Evolutionary conservation across 2,797 vertebrate species (phyloP), one percentile per base, ranked within the genome.

Genomic region (Manis javanica): DNA sequence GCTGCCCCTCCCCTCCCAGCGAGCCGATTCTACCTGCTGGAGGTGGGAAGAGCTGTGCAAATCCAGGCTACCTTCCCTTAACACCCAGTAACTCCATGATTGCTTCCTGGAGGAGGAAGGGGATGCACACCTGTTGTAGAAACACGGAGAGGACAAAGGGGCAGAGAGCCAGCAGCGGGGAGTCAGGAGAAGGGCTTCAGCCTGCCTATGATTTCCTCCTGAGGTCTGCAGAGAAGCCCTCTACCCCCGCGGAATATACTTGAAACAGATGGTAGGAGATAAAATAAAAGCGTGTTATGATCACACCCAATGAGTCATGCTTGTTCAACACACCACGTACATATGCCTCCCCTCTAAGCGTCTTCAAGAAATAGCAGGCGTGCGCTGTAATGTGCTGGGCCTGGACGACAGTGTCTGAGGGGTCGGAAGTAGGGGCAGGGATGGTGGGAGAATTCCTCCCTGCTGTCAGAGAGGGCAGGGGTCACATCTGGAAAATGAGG

Each of bases 1-100:
- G 7, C 7, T 51, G 14, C 42, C 19, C 14, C 0, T 0, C n/a
- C 13, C 49, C n/a, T n/a, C 11, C 4, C 37, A 42, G 16, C 2
- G 34, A 72, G 34, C 55, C 63, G 10, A 21, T 21, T 10, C 26
- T 55, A 1, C 64, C 5, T 26, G 15, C 11, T 26, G 21, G 26
- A 29, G 31, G 13, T 55, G 15, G 15, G 5, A 63, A 14, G 1
- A 26, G 55, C 26, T 19, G 57, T 4, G 34, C n/a, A 29, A 24
- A 5, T 31, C 18, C 26, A 59, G n/a, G 39, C 19, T 18, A 31
- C 59, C 31, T 59, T 79, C 26, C 21, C 11, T 15, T 10, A 39
- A 15, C 14, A 71, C 0, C 1, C 46, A 46, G 46, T 9, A n/a
- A 16, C 15, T 81, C 55, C 29, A 15, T 5, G 68, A 53, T 63